Evolutionary conservation across 2,113 vertebrate species (phyloP), one percentile per base, ranked within the genome.

Genomic region (Callaeas wilsoni): DNA sequence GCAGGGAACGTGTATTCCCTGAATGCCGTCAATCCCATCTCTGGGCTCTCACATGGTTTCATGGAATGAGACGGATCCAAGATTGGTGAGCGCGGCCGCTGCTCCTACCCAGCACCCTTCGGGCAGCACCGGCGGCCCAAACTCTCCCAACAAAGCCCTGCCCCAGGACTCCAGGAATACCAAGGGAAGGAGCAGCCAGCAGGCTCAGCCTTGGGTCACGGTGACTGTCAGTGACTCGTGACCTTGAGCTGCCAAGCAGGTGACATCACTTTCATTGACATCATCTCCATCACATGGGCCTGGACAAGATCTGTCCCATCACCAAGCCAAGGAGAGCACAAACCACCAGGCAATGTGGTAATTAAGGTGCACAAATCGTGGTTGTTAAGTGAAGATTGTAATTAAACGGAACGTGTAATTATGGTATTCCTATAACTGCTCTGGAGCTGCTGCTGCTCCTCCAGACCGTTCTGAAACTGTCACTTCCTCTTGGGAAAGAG

Each of bases 71-170:
- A 52, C 1, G 21, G 44, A 46, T 21, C 59, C 8, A 16, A 20
- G 50, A 46, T 0, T 4, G 60, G 33, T 3, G 4, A 84, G 15
- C 64, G n/a, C 0, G 0, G 50, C 23, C 63, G 56, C 30, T 6
- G n/a, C 41, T 73, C 63, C 57, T 12, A 9, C 35, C 27, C 70
- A 91, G 69, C 64, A 67, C 26, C 33, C 18, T 47, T 1, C 6
- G 68, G 80, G 68, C 30, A 64, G 60, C 63, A 15, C 53, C 3
- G n/a, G 16, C 1, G 89, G 69, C 4, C 13, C 56, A 69, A 86
- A 39, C 8, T 79, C 19, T 59, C 29, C 39, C 44, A 15, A 2
- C 0, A 42, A 2, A 63, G 35, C 69, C 85, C 76, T 77, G 49
- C 39, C 27, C 55, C 23, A 2, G 26, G 32, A 83, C 53, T 60